These are phyloP conservation scores for Cyaniris semiargus DNA, from an alignment of 2,888 invertebrate genomes.

Conservation along the genomic window DNA sequence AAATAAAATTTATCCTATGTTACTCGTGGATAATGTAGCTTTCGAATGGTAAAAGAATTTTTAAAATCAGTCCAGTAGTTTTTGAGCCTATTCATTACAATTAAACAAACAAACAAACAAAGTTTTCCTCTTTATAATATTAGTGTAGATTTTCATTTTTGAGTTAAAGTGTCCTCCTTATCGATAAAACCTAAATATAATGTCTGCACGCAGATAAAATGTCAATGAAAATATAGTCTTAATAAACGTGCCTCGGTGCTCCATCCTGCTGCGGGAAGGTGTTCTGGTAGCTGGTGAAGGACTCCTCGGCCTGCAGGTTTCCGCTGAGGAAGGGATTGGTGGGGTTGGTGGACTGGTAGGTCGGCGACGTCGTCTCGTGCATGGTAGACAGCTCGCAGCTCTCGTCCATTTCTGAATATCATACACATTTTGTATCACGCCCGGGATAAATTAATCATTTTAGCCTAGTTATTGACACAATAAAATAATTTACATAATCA, in stretches of 20 bases:
- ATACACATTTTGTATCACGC: not conserved
- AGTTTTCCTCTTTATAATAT: too few species aligned
- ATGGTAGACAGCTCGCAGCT: conserved; percentile 82
- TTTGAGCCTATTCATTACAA: too few species aligned
- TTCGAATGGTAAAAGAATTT: too few species aligned
- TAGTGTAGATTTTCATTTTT: not conserved
- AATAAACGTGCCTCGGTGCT: conserved; percentile 61
- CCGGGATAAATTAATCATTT: too few species aligned
- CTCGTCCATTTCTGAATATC: conserved; percentile 65
- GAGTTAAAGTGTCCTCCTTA: not conserved
- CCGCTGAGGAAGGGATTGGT: conserved; percentile 76
- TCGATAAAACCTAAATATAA: not conserved
- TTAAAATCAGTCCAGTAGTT: too few species aligned
- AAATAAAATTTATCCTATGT: too few species aligned
- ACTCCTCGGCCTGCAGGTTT: conserved; percentile 75
- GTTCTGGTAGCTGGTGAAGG: conserved; percentile 78
- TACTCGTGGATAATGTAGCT: too few species aligned
- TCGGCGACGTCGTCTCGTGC: conserved; percentile 73
- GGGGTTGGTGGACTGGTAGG: conserved; percentile 79
- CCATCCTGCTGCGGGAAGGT: conserved; percentile 74
- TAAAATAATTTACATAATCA: too few species aligned
- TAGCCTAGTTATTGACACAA: too few species aligned
- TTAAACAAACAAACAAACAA: too few species aligned
- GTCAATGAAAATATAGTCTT: not conserved
- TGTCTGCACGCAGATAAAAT: not conserved